Percentiles rank a stretch among this genome's conserved stretches.
Conservation (phyloP, 1,140 invertebrate species). For the Micrasema longulum region DNA sequence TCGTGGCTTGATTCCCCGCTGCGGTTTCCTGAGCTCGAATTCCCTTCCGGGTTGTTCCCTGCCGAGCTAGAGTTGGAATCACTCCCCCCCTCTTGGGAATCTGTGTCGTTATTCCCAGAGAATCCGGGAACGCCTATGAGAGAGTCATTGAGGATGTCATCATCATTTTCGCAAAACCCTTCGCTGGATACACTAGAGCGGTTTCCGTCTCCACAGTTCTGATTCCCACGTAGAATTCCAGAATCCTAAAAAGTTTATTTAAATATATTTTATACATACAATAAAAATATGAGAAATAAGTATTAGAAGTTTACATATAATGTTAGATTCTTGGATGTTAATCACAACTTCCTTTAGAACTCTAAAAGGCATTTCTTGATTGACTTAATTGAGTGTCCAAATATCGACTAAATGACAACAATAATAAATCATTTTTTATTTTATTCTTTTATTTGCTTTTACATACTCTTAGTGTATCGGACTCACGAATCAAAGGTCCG, state of each 20-base stretch:
- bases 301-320: too few species aligned
- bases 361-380: too few species aligned
- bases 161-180: slow-evolving; percentile 94
- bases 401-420: too few species aligned
- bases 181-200: slow-evolving; percentile 94
- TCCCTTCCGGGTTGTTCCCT: slow-evolving; percentile 46
- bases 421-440: too few species aligned
- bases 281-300: too few species aligned
- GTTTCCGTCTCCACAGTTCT: slow-evolving; percentile 76
- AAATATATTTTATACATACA: not conserved
- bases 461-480: too few species aligned
- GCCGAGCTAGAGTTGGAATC: slow-evolving; percentile 60
- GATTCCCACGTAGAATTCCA: slow-evolving; percentile 33
- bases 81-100: slow-evolving; percentile 73
- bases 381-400: too few species aligned
- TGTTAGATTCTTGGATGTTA: too few species aligned
- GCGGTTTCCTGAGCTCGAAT: slow-evolving; percentile 47
- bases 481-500: too few species aligned
- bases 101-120: slow-evolving; percentile 69
- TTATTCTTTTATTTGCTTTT: too few species aligned
- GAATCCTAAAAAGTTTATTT: slow-evolving; percentile 23
- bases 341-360: too few species aligned
- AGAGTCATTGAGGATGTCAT: slow-evolving; percentile 69
- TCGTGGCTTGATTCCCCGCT: slow-evolving; percentile 52
- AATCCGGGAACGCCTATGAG: slow-evolving; percentile 55